Percentiles rank a stretch among this genome's conserved stretches.
These are phyloP conservation scores for Sapayoa aenigma DNA, from an alignment of 2,113 vertebrate species.

Conservation along the genomic window DNA sequence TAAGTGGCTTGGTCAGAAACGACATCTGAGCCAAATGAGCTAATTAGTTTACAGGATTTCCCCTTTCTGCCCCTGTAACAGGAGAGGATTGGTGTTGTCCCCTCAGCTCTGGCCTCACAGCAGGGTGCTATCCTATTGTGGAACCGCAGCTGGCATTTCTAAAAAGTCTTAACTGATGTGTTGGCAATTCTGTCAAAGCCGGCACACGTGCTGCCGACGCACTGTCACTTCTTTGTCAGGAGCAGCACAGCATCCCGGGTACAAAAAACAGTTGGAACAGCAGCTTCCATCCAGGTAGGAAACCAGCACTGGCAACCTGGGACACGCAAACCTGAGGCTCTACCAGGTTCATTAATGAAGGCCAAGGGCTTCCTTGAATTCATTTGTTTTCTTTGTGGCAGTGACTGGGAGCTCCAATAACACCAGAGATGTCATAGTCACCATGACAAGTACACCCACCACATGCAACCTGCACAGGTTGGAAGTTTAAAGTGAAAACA, in stretches of 20 bases:
- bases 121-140: background rate
- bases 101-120: background rate
- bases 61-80: background rate
- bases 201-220: background rate
- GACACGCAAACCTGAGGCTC: background rate
- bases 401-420: background rate
- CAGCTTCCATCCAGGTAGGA: background rate
- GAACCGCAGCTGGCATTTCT: background rate
- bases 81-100: background rate
- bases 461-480: background rate
- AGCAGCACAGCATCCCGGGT: background rate
- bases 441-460: background rate
- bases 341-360: background rate
- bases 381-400: accelerated
- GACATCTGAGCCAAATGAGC: conserved; percentile 32
- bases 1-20: conserved; percentile 37
- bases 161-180: background rate
- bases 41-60: conserved; percentile 34
- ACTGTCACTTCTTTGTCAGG: background rate
- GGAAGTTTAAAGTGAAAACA: background rate
- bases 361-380: background rate
- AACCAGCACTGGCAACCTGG: background rate
- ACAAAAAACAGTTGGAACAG: background rate
- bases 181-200: background rate
- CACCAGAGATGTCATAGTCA: accelerated